Base-by-base conservation (phyloP, 2,113 vertebrate species). In the Mastomys coucha region DNA sequence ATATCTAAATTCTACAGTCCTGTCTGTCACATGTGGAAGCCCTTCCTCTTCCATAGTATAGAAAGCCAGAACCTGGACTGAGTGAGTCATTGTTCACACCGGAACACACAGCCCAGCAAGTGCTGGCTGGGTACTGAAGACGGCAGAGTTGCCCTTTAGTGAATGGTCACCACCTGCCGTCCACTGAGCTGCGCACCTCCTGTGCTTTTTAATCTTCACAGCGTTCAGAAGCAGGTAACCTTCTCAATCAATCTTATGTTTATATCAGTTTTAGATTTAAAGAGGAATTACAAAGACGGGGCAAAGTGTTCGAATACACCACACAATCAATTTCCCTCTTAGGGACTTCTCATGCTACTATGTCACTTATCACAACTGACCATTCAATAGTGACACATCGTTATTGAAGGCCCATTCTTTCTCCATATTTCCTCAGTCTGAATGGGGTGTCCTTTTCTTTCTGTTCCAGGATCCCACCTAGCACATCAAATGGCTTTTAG, bases 221-320 rank as follows among this genome's bases (percentile, higher is more conserved):
- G 12, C 17, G 1, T 28, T 69, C 1, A 7, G 45, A 82, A 36
- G 76, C 12, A 76, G 73, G 60, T 42, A 72, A 76, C 70, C n/a
- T 75, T 90, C 72, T 92, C 22, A 33, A 94, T 16, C 65, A 73
- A 73, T 39, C 60, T 51, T 22, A 70, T 73, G 65, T 93, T 88
- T 67, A 39, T 42, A 70, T 36, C 69, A 58, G 33, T 31, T 91
- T 88, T 60, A 88, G 45, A 45, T 73, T 67, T 88, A 85, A 39
- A 9, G 53, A 31, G 49, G 72, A 73, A 14, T 49, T 20, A 24
- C 16, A 39, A 26, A 45, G 51, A 26, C 7, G 19, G 22, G 28
- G 5, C 58, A 53, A 28, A 67, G n/a, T 69, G 26, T 53, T 51
- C n/a, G 22, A 8, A 39, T 8, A 2, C 1, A 2, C 6, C 4